Percentiles rank a stretch among this genome's conserved stretches.
Evolutionary conservation across 2,113 vertebrate genomes (phyloP).

Genomic region (Progne subis): DNA sequence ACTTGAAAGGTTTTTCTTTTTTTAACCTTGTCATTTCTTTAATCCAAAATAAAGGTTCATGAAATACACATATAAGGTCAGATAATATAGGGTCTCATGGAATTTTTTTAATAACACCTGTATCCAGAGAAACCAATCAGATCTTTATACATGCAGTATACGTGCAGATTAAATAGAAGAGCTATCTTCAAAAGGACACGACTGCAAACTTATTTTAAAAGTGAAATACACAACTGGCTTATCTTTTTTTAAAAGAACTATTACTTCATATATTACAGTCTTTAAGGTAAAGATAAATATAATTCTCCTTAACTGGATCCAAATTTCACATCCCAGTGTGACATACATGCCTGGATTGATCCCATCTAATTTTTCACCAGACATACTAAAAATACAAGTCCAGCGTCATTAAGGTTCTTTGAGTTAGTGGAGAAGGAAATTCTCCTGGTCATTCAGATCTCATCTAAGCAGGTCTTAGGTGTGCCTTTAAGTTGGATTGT

Average conservation of each 20-base stretch:
- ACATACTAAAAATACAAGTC: neutral
- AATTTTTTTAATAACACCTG: neutral
- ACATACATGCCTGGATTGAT: neutral
- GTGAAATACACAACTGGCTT: neutral
- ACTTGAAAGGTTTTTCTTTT: neutral
- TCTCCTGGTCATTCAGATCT: neutral
- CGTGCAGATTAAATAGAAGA: neutral
- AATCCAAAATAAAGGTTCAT: neutral
- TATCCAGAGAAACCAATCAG: neutral
- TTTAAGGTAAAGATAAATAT: neutral
- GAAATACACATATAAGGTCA: neutral
- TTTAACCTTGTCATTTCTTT: neutral
- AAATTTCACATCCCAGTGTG: neutral
- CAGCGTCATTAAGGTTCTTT: neutral
- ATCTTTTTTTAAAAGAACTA: neutral
- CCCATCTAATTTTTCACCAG: neutral
- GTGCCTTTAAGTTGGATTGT: neutral
- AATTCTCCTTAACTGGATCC: neutral
- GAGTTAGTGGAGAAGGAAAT: neutral
- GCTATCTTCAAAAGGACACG: neutral
- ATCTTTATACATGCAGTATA: neutral
- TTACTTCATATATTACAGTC: neutral
- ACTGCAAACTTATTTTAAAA: neutral
- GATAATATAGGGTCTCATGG: neutral
- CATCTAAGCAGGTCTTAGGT: neutral